These are phyloP conservation scores for Scyliorhinus canicula DNA, from an alignment of 2,797 vertebrate genomes.

Conservation along the genomic window DNA sequence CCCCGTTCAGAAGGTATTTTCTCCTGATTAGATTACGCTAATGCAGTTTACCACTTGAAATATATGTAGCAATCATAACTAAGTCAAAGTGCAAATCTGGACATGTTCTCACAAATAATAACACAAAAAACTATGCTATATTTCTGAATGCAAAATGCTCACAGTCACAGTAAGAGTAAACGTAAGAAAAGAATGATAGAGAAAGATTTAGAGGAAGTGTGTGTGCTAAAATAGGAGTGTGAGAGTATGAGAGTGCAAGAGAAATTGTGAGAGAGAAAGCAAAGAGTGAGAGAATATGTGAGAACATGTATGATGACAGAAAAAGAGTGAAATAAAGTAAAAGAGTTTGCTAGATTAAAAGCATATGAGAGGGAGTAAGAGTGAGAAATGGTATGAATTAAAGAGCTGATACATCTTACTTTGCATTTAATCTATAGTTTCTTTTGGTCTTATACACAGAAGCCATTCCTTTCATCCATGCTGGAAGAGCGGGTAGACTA, in stretches of 20 bases:
- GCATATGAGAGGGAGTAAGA: not conserved
- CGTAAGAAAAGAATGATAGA: not conserved
- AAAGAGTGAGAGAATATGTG: not conserved
- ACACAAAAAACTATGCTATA: not conserved
- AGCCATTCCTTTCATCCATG: conserved; percentile 65
- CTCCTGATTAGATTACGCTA: not conserved
- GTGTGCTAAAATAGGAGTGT: too few species aligned
- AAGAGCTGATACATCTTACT: not conserved
- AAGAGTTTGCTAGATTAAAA: not conserved
- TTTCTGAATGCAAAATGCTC: not conserved
- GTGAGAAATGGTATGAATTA: not conserved
- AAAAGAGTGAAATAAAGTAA: not conserved
- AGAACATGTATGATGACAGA: not conserved
- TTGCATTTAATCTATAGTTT: not conserved
- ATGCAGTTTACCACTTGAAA: not conserved
- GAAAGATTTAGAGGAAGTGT: not conserved
- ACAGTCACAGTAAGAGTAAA: not conserved
- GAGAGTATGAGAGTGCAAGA: not conserved
- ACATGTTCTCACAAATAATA: not conserved
- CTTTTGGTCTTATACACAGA: conserved; percentile 57
- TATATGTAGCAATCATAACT: not conserved
- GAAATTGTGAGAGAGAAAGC: not conserved
- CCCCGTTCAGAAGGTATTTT: conserved; percentile 80
- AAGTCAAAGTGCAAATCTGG: not conserved
- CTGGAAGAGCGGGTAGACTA: conserved; percentile 87